These are phyloP conservation scores for Masnerella sp. DNA, from an alignment of 2,888 invertebrate genomes.

Conservation along the genomic window DNA sequence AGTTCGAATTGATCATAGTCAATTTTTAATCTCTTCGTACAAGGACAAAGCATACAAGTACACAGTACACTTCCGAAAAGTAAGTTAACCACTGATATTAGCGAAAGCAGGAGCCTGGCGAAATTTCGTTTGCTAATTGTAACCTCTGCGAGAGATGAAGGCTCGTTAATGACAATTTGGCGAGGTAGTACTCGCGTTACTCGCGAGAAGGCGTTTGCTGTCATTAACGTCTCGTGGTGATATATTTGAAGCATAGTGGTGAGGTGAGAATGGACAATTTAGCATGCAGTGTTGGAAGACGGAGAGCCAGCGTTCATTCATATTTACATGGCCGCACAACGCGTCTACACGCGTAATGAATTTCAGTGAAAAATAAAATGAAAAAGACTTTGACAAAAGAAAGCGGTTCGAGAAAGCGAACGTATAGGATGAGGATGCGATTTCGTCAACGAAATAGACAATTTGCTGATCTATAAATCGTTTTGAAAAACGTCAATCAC, in stretches of 20 bases:
- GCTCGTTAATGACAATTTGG: constrained; percentile 46
- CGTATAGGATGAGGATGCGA: too few species aligned
- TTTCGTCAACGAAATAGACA: constrained; percentile 1
- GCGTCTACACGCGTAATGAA: constrained; percentile 72
- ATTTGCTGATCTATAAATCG: too few species aligned
- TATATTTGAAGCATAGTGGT: constrained; percentile 49
- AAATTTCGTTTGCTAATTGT: constrained; percentile 48
- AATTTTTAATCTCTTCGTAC: too few species aligned
- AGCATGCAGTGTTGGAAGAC: constrained; percentile 48
- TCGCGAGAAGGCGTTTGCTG: constrained; percentile 37
- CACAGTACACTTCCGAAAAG: too few species aligned
- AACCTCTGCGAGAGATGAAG: constrained; percentile 54
- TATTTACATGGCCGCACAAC: constrained; percentile 74
- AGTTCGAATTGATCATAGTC: too few species aligned
- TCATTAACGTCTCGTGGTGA: constrained; percentile 47
- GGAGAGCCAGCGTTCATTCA: constrained; percentile 45
- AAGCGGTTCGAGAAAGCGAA: constrained; percentile 16
- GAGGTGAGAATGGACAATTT: constrained; percentile 55
- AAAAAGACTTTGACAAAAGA: constrained; percentile 26
- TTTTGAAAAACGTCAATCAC: too few species aligned
- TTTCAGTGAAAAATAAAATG: constrained; percentile 50
- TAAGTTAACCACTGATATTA: constrained; percentile 15
- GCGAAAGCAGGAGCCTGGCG: constrained; percentile 48
- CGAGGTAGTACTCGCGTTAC: constrained; percentile 50
- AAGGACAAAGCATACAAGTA: too few species aligned